Percentiles rank a stretch among this genome's conserved stretches.
Conservation (phyloP, 2,113 vertebrate genomes). For the Egretta garzetta region DNA sequence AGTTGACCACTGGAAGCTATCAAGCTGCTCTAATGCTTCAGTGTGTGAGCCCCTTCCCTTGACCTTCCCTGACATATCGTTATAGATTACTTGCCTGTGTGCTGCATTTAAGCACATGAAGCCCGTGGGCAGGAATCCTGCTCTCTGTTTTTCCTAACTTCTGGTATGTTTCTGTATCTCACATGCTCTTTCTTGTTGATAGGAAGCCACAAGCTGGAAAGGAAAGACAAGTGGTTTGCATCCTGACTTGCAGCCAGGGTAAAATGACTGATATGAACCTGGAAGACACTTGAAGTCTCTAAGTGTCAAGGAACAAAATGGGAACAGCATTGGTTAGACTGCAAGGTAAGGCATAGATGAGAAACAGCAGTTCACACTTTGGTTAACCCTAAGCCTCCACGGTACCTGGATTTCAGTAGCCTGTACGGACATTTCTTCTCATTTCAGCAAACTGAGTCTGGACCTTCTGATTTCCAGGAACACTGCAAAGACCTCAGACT, state of each 20-base stretch:
- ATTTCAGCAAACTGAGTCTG: background rate
- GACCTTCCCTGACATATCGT: background rate
- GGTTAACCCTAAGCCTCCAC: background rate
- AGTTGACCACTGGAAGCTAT: background rate
- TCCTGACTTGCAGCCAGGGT: background rate
- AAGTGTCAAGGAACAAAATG: background rate
- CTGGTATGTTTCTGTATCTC: background rate
- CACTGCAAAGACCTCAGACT: background rate
- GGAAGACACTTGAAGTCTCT: background rate
- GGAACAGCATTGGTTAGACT: background rate
- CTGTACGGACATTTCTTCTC: background rate
- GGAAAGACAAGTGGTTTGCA: background rate
- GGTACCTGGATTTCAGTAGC: background rate
- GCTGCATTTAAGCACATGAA: background rate
- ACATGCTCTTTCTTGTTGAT: background rate
- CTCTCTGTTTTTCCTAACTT: background rate
- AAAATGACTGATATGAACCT: background rate
- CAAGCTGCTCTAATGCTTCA: background rate
- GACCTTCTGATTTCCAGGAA: background rate
- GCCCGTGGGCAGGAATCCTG: background rate
- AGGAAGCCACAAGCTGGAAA: background rate
- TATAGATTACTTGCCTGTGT: background rate
- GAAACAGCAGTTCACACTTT: background rate
- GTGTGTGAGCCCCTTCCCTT: background rate
- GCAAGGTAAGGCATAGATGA: background rate